Percentiles rank a stretch among this genome's conserved stretches.
Evolutionary conservation across 1,140 invertebrate genomes (phyloP).

Genomic region (Drosophila simulans): DNA sequence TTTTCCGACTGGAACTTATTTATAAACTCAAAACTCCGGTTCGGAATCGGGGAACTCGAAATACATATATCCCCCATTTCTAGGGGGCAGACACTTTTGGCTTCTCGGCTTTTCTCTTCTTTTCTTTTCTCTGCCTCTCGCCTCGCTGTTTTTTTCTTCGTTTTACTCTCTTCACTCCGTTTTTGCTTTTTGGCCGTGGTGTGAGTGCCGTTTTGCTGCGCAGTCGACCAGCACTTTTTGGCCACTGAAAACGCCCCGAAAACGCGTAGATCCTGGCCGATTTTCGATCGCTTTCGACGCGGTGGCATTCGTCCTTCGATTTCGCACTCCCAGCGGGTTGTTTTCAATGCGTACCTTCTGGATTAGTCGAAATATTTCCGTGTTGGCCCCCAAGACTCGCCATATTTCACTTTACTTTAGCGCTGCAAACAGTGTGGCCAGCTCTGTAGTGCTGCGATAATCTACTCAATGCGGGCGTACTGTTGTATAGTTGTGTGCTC

Average conservation of each 20-base stretch:
- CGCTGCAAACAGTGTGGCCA: slow-evolving; percentile 40
- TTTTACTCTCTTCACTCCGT: slow-evolving; percentile 65
- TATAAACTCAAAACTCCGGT: slow-evolving; percentile 77
- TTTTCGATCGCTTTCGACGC: slow-evolving; percentile 32
- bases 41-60: slow-evolving; percentile 62
- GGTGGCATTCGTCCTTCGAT: slow-evolving; percentile 12
- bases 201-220: slow-evolving; percentile 67
- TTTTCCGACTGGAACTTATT: slow-evolving; percentile 69
- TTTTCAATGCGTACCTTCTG: slow-evolving; percentile 77
- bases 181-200: slow-evolving; percentile 74
- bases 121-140: slow-evolving; percentile 33
- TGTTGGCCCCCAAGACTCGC: slow-evolving; percentile 84
- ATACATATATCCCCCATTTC: slow-evolving; percentile 59
- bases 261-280: slow-evolving; percentile 19
- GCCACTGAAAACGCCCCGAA: slow-evolving; percentile 44
- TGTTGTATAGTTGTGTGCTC: neutral
- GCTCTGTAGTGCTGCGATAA: neutral
- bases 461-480: neutral
- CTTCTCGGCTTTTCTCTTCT: slow-evolving; percentile 60
- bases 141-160: slow-evolving; percentile 27
- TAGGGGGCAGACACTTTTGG: slow-evolving; percentile 69
- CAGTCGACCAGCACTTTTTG: slow-evolving; percentile 71
- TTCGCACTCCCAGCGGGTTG: slow-evolving; percentile 21
- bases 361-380: slow-evolving; percentile 84
- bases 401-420: slow-evolving; percentile 75